These are phyloP conservation scores for Harpagifer antarcticus DNA, from an alignment of 2,797 vertebrate species.

Conservation along the genomic window DNA sequence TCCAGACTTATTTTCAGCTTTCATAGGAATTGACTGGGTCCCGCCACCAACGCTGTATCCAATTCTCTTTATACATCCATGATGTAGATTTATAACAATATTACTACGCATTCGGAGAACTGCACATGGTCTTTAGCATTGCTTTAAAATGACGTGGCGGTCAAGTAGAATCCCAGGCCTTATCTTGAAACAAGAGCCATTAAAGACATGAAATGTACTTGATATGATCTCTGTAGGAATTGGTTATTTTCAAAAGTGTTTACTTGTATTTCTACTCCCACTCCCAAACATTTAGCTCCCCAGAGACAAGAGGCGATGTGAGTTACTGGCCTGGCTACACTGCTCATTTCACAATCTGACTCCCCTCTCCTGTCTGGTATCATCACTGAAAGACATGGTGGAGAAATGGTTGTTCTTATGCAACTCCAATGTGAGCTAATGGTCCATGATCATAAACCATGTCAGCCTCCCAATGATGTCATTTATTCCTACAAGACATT, in stretches of 20 bases:
- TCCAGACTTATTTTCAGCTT: too few relatives aligned
- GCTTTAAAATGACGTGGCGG: not conserved
- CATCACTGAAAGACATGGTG: constrained; percentile 54
- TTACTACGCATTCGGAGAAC: not conserved
- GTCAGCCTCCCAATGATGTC: constrained; percentile 52
- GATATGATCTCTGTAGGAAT: constrained; percentile 30
- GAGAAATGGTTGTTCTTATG: constrained; percentile 61
- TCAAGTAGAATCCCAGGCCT: not conserved
- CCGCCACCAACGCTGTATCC: too few relatives aligned
- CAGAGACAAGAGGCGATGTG: constrained; percentile 47
- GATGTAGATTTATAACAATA: too few relatives aligned
- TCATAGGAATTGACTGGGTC: too few relatives aligned
- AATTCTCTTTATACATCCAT: too few relatives aligned
- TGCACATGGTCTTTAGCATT: not conserved
- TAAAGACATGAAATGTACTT: constrained; percentile 22
- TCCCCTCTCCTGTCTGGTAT: constrained; percentile 63
- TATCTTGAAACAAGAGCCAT: constrained; percentile 1
- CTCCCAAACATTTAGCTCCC: constrained; percentile 43
- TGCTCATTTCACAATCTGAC: constrained; percentile 64
- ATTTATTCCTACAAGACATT: constrained; percentile 27
- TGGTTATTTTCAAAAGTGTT: not conserved
- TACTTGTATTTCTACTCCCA: constrained; percentile 34
- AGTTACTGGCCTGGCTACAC: constrained; percentile 27
- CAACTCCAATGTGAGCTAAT: constrained; percentile 60
- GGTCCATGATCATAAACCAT: constrained; percentile 47